Evolutionary conservation across 2,113 vertebrate species (phyloP).

Genomic region (Scomber colias): DNA sequence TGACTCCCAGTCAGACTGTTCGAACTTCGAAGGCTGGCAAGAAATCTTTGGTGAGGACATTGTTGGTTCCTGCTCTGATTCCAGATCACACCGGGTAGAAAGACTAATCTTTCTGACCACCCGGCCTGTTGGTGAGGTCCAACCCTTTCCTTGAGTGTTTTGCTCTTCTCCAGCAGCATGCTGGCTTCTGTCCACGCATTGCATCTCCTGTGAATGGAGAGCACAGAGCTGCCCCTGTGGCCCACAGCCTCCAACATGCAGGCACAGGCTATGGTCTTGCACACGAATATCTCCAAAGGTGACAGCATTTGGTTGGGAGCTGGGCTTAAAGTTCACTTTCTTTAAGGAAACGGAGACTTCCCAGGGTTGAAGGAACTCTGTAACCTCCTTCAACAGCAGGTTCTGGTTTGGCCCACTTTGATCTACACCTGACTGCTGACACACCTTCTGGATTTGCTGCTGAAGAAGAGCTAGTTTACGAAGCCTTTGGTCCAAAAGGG

Average conservation of each 20-base stretch:
- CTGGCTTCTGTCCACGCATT: slow-evolving; percentile 43
- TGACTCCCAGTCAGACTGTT: slow-evolving; percentile 66
- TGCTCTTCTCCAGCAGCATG: slow-evolving; percentile 45
- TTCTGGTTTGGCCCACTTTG: slow-evolving; percentile 51
- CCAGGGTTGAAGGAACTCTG: slow-evolving; percentile 80
- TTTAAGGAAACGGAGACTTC: slow-evolving; percentile 82
- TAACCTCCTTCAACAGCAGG: slow-evolving; percentile 70
- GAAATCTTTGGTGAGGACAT: slow-evolving; percentile 36
- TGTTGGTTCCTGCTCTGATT: slow-evolving; percentile 65
- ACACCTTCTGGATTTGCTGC: slow-evolving; percentile 60
- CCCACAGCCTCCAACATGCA: slow-evolving; percentile 70
- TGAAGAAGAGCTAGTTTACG: slow-evolving; percentile 72
- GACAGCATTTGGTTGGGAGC: slow-evolving; percentile 74
- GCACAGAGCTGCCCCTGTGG: slow-evolving; percentile 74
- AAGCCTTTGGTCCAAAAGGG: slow-evolving; percentile 77
- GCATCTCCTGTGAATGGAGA: slow-evolving; percentile 72
- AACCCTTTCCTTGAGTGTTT: slow-evolving; percentile 40
- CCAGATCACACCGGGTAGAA: slow-evolving; percentile 67
- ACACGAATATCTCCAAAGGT: slow-evolving; percentile 82
- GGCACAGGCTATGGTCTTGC: slow-evolving; percentile 75
- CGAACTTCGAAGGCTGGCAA: slow-evolving; percentile 58
- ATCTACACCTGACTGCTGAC: slow-evolving; percentile 34
- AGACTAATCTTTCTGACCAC: slow-evolving; percentile 79
- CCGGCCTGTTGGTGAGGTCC: slow-evolving; percentile 56
- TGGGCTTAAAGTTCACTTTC: slow-evolving; percentile 83